Evolutionary conservation across 2,888 invertebrate species (phyloP).

Genomic region (Caenorhabditis sp.): DNA sequence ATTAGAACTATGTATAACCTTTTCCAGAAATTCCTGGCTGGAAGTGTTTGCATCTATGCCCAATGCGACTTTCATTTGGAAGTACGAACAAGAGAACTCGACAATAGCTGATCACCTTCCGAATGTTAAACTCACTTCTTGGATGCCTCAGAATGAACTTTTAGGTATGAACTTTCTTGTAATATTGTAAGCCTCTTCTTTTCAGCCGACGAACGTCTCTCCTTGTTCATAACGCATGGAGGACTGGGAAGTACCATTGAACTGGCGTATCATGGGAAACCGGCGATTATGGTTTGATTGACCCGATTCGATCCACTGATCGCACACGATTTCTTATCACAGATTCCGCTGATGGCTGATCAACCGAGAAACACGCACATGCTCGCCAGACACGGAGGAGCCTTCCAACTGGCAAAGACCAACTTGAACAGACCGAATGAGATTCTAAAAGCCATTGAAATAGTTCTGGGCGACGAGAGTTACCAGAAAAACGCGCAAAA

Average conservation of each 20-base stretch:
- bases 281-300: constrained; percentile 22
- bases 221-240: constrained; percentile 40
- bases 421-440: constrained; percentile 15
- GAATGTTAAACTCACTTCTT: constrained; percentile 48
- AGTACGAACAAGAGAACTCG: constrained; percentile 55
- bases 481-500: constrained; percentile 34
- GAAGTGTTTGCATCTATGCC: constrained; percentile 52
- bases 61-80: constrained; percentile 58
- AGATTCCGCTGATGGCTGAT: constrained; percentile 59
- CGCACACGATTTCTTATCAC: background rate
- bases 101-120: constrained; percentile 32
- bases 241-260: constrained; percentile 46
- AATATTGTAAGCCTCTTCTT: too few relatives aligned
- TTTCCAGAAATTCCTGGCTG: constrained; percentile 23
- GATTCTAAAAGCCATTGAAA: constrained; percentile 35
- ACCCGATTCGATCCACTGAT: background rate
- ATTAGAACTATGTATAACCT: too few relatives aligned
- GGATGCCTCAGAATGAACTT: constrained; percentile 57
- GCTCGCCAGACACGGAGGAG: constrained; percentile 54
- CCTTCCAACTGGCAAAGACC: constrained; percentile 32
- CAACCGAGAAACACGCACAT: constrained; percentile 58
- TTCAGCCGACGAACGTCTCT: constrained; percentile 23
- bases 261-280: constrained; percentile 38
- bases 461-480: constrained; percentile 19
- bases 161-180: too few relatives aligned